Evolutionary conservation across 2,888 invertebrate genomes (phyloP), one percentile per base, ranked within the genome.

Genomic region (Rhodophaea formosa): DNA sequence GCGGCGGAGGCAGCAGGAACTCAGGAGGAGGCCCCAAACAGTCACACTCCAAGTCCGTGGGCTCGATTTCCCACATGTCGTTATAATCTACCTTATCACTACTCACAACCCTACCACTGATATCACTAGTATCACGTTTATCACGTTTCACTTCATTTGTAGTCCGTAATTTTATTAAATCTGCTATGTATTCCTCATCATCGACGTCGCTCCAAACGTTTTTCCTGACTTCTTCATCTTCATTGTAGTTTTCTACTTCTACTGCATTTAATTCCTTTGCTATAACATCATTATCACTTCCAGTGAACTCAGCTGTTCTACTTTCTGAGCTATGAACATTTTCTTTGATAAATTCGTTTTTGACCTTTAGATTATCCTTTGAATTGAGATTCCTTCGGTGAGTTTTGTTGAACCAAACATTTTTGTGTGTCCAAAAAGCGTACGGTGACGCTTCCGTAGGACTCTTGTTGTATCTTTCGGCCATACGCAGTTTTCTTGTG

Each of bases 21-120:
- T 94, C 94, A 64, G 95, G 95, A 71, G 95, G 95, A 71, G 94
- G 94, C 74, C 95, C 95, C 71, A 94, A 93, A 89, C 95, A 95
- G 86, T 95, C 95, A 86, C 95, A 95, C 91, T 95, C 94, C 88
- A 93, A 90, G 84, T 94, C 94, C 82, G 93, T 92, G 88, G 93
- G 92, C 78, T 94, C 93, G 86, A 94, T 92, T 88, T 94, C 94
- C 94, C 95, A 94, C 94, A 95, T 94, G 69, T 84, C 90, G 92
- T 91, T 92, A 80, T 77, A 71, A 74, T 86, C 88, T 88, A 91
- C 82, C 88, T 86, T 91, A 87, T 86, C 88, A 89, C 90, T 91
- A 91, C 79, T 91, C 91, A 91, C 91, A 91, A 91, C 91, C 89
- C 79, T 75, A 64, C 84, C 89, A 82, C 86, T 86, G 77, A 80